These are phyloP conservation scores for Microcebus ravelobensis DNA, from an alignment of 2,113 vertebrate species.

Conservation along the genomic window DNA sequence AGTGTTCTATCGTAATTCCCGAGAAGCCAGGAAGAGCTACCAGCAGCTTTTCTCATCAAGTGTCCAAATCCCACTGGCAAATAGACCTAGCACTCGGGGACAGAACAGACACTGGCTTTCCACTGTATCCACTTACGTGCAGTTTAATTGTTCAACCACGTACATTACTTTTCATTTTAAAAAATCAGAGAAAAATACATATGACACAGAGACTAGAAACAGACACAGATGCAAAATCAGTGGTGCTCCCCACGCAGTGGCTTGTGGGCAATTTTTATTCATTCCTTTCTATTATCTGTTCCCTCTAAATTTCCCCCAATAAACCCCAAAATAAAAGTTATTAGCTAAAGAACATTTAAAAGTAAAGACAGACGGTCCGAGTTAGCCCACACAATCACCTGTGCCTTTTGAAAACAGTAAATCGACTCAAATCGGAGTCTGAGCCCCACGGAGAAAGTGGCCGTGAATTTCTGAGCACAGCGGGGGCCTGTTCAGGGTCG, in stretches of 20 bases:
- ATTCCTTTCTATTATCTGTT: neutral
- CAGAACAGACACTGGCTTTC: neutral
- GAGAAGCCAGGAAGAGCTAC: neutral
- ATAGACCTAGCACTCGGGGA: neutral
- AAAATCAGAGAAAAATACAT: neutral
- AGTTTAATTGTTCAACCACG: neutral
- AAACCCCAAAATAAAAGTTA: neutral
- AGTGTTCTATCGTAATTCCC: neutral
- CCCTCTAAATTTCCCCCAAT: neutral
- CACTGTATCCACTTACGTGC: accelerated
- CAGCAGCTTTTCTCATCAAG: neutral
- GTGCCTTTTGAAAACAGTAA: neutral
- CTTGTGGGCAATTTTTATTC: neutral
- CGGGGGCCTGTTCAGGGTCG: neutral
- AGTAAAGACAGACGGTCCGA: conserved; percentile 13
- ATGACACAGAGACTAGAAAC: neutral
- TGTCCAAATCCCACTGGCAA: neutral
- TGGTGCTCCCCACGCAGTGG: neutral
- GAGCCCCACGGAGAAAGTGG: neutral
- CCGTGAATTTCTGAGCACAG: neutral
- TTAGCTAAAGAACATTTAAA: conserved; percentile 35
- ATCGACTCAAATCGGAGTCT: neutral
- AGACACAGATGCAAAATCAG: neutral
- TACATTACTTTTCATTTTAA: neutral
- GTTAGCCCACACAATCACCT: neutral